Percentiles rank a stretch among this genome's conserved stretches.
Evolutionary conservation across 2,113 vertebrate species (phyloP).

Genomic region (Tichodroma muraria): DNA sequence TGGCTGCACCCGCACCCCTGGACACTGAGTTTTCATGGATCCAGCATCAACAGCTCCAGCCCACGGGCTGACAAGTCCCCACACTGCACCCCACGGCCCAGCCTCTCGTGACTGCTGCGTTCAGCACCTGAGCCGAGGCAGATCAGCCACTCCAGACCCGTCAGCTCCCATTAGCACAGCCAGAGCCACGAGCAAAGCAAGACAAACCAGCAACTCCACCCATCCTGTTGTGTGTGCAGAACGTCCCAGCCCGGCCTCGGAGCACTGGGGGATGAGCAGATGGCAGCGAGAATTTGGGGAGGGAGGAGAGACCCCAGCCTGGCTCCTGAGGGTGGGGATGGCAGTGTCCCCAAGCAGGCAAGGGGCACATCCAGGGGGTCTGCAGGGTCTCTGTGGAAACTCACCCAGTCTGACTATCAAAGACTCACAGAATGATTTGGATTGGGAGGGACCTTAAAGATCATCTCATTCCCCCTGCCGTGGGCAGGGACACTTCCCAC

Average conservation of each 20-base stretch:
- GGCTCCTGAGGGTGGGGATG: constrained; percentile 10
- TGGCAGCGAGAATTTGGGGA: not conserved
- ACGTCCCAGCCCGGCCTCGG: not conserved
- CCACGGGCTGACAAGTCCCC: not conserved
- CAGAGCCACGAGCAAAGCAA: not conserved
- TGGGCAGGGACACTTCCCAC: not conserved
- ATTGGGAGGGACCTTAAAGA: not conserved
- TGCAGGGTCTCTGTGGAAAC: not conserved
- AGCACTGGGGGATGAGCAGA: not conserved
- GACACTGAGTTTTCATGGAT: not conserved
- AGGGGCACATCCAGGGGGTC: constrained; percentile 6
- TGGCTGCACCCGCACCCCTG: rapidly evolving
- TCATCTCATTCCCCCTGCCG: not conserved
- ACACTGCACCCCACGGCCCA: not conserved
- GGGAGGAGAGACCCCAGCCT: not conserved
- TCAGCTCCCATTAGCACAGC: constrained; percentile 58
- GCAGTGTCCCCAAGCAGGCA: not conserved
- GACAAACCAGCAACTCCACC: constrained; percentile 22
- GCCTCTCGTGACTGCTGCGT: not conserved
- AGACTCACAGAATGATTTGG: not conserved
- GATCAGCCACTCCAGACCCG: constrained; percentile 56
- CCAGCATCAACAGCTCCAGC: not conserved
- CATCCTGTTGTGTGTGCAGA: not conserved
- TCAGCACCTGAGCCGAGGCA: not conserved
- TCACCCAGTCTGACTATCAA: not conserved